Base-by-base conservation (phyloP, 2,888 invertebrate species). In the Byasa hedistus region DNA sequence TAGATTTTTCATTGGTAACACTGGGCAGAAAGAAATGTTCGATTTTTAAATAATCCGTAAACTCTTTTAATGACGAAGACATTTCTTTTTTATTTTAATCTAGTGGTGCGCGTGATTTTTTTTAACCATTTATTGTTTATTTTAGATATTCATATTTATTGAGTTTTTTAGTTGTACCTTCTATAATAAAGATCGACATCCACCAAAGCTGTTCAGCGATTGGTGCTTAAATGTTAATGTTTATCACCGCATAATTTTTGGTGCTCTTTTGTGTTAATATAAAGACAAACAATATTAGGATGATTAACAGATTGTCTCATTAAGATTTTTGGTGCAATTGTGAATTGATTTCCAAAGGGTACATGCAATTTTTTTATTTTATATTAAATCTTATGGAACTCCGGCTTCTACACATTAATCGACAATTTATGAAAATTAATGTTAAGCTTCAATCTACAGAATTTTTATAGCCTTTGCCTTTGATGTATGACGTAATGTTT, bases 391-490 rank as follows among this genome's bases (percentile, higher is more conserved):
- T 22, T 27, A 24, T 56, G n/a, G 56, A 56, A 24, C n/a, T 54
- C 52, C 57, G 58, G 58, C 52, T 52, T 58, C 36, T 52, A 24
- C 51, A n/a, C 39, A 36, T 32, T 23, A 52, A 19, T 58, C n/a
- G 36, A 58, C 39, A 58, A 36, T 59, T 61, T 66, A 58, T 17
- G n/a, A 24, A 59, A n/a, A 32, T 48, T 27, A 48, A 23, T n/a
- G 3, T 15, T 59, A 60, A 32, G 22, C 32, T 65, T 60, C 44
- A 65, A 55, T 59, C 22, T 65, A 59, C 55, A 65, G 27, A 65
- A 22, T 55, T 65, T 60, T 55, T 55, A 60, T 59, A 55, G 65
- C 22, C 55, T 65, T 62, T 65, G 60, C 60, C 55, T 60, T 60
- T 22, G 55, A 55, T 65, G 64, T 65, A 54, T 58, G n/a, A n/a